Evolutionary conservation across 2,797 vertebrate genomes (phyloP).

Genomic region (Hyperoplus immaculatus): DNA sequence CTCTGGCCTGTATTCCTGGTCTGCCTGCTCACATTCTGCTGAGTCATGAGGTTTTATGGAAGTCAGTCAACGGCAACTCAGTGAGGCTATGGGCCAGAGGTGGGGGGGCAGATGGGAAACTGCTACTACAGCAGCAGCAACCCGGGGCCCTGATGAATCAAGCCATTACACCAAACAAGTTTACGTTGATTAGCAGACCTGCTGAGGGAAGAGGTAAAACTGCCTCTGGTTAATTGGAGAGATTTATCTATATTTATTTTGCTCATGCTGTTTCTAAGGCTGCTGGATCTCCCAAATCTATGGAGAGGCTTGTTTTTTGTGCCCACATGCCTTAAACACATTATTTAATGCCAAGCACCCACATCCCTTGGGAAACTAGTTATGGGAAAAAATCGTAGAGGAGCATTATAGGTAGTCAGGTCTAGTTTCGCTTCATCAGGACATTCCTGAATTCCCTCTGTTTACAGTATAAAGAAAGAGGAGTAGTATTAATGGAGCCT

Average conservation of each 20-base stretch:
- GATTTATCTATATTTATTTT: slow-evolving; percentile 3
- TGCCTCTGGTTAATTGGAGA: slow-evolving; percentile 26
- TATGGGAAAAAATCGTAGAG: slow-evolving; percentile 41
- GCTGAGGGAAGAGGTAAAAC: slow-evolving; percentile 36
- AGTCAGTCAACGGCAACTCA: slow-evolving; percentile 70
- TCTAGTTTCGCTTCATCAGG: slow-evolving; percentile 56
- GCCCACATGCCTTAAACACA: slow-evolving; percentile 4
- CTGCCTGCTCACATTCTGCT: slow-evolving; percentile 75
- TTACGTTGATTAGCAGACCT: slow-evolving; percentile 48
- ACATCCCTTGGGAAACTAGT: slow-evolving; percentile 11
- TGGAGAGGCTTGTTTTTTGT: slow-evolving; percentile 3
- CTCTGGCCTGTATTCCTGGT: slow-evolving; percentile 45
- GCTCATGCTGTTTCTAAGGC: not conserved
- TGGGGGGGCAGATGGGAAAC: slow-evolving; percentile 59
- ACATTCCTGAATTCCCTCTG: slow-evolving; percentile 53
- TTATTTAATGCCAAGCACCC: slow-evolving; percentile 41
- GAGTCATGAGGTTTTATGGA: slow-evolving; percentile 77
- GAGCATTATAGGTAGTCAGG: not conserved
- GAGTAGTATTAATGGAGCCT: slow-evolving; percentile 13
- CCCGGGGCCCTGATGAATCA: slow-evolving; percentile 21
- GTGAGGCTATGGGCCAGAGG: slow-evolving; percentile 61
- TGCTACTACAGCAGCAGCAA: slow-evolving; percentile 39
- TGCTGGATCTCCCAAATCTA: slow-evolving; percentile 13
- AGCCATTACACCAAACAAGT: slow-evolving; percentile 45
- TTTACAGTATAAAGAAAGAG: slow-evolving; percentile 52